Conservation (phyloP, 2,888 invertebrate genomes). For the Lepidocyrtinus sp. region DNA sequence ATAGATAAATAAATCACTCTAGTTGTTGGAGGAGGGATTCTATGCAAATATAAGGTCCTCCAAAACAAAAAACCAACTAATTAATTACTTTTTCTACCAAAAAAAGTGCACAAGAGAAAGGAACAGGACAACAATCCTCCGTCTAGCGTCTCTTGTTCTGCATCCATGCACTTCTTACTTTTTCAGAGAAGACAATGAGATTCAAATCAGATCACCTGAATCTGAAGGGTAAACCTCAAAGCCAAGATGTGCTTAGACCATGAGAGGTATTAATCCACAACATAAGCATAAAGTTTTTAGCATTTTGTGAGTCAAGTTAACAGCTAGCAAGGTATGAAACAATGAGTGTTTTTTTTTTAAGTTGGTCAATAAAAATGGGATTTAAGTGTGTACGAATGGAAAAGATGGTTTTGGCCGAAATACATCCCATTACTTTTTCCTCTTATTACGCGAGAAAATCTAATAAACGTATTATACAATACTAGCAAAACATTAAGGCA, state of each 20-base stretch:
- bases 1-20: not conserved
- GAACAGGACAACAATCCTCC: conserved; percentile 28
- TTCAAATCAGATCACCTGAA: conserved; percentile 18
- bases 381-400: not conserved
- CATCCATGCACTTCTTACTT: conserved; percentile 49
- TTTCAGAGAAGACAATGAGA: conserved; percentile 4
- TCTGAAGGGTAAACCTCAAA: not conserved
- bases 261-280: no score
- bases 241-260: no score
- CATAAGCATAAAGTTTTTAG: no score
- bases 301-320: not conserved
- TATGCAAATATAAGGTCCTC: not conserved
- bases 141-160: conserved; percentile 47
- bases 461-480: not conserved
- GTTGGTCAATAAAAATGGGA: conserved; percentile 6
- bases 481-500: no score
- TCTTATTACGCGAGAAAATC: not conserved
- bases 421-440: not conserved
- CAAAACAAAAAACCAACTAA: not conserved
- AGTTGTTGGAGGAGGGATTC: not conserved
- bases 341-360: not conserved
- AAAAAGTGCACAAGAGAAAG: conserved; percentile 35
- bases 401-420: not conserved
- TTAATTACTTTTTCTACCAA: conserved; percentile 36
- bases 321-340: not conserved